phyloP scores from a whole-genome alignment of 2,888 invertebrate genomes.

The Cetonia aurata region DNA sequence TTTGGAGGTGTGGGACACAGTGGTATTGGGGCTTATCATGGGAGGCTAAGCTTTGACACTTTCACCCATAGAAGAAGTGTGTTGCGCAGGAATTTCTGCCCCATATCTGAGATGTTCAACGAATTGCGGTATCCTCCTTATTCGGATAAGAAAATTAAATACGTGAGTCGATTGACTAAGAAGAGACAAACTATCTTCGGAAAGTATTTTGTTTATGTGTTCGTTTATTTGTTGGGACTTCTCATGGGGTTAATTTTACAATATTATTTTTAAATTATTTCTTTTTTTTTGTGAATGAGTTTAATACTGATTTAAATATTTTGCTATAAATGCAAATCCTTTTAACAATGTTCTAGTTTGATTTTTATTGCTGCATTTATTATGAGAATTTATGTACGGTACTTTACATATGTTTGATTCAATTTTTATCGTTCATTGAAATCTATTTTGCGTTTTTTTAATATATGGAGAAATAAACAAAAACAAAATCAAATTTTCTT shows the following conservation, averaged over 20 bases:
- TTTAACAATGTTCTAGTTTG: too few species aligned
- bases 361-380: too few species aligned
- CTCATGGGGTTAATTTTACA: slow-evolving; percentile 36
- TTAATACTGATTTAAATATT: too few species aligned
- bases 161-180: slow-evolving; percentile 24
- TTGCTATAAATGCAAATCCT: too few species aligned
- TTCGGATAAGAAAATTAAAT: slow-evolving; percentile 47
- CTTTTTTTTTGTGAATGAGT: too few species aligned
- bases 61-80: slow-evolving; percentile 94
- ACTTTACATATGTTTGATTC: too few species aligned
- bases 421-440: too few species aligned
- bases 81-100: slow-evolving; percentile 77
- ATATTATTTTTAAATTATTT: slow-evolving; percentile 7
- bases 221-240: slow-evolving; percentile 51
- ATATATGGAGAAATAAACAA: too few species aligned
- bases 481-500: too few species aligned
- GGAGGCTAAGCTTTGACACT: slow-evolving; percentile 89
- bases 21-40: slow-evolving; percentile 96
- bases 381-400: too few species aligned
- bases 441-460: too few species aligned
- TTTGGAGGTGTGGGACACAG: slow-evolving; percentile 98
- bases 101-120: slow-evolving; percentile 77
- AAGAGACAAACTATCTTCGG: slow-evolving; percentile 35
- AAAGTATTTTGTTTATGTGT: slow-evolving; percentile 41
- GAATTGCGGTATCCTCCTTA: slow-evolving; percentile 88